Conservation (phyloP, 1,140 invertebrate species). For the Chironomus striatipennis region DNA sequence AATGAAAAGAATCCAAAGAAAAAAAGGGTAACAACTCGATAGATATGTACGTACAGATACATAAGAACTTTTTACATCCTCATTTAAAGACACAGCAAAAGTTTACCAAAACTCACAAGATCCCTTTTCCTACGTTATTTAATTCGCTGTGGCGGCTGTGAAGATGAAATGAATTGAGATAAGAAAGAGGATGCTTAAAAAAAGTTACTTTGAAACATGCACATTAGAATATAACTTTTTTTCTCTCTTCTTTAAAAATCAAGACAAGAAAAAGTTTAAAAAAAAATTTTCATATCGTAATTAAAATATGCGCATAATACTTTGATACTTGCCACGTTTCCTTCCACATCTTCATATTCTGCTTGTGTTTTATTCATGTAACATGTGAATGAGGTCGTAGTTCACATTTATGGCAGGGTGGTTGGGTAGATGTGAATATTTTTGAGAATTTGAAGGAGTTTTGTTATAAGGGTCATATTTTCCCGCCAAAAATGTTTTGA, state of each 20-base stretch:
- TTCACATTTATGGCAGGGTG: not conserved
- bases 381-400: not conserved
- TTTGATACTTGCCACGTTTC: not conserved
- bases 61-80: too few species aligned
- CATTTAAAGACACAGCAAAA: too few species aligned
- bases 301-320: not conserved
- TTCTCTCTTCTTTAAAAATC: not conserved
- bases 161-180: not conserved
- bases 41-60: too few species aligned
- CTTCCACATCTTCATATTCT: not conserved
- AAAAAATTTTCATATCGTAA: not conserved
- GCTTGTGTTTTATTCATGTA: not conserved
- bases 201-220: not conserved
- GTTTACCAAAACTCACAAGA: too few species aligned
- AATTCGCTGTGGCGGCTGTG: not conserved
- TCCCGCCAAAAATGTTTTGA: too few species aligned
- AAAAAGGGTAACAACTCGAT: too few species aligned
- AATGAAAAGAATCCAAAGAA: too few species aligned
- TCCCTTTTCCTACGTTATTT: too few species aligned
- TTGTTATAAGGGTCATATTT: too few species aligned
- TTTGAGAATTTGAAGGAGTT: too few species aligned
- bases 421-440: too few species aligned
- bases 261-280: not conserved
- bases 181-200: not conserved
- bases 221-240: too few species aligned